Conservation (phyloP, 1,140 invertebrate species). For the Arion vulgaris region DNA sequence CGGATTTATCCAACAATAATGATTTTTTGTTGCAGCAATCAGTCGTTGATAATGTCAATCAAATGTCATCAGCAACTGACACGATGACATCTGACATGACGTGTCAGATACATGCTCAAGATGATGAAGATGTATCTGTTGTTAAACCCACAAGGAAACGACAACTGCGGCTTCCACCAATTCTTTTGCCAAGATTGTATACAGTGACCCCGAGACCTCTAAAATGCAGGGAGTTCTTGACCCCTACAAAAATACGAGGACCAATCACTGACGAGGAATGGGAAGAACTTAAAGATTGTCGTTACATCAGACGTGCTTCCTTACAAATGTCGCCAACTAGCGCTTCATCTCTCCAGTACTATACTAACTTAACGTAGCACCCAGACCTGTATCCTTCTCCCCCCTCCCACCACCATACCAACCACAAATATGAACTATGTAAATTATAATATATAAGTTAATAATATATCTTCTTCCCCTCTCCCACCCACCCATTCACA, state of each 20-base stretch:
- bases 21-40: not conserved
- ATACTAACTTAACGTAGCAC: not conserved
- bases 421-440: too few relatives aligned
- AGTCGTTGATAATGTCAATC: not conserved
- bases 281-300: slow-evolving; percentile 53
- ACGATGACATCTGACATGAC: not conserved
- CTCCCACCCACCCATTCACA: too few relatives aligned
- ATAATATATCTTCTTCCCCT: too few relatives aligned
- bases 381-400: too few relatives aligned
- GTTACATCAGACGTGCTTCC: slow-evolving; percentile 43
- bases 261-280: slow-evolving; percentile 52
- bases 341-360: not conserved
- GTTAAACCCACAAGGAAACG: slow-evolving; percentile 10
- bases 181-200: slow-evolving; percentile 49
- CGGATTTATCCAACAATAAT: not conserved
- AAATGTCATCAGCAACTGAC: not conserved
- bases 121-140: not conserved
- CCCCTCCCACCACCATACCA: too few relatives aligned
- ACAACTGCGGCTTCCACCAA: slow-evolving; percentile 50
- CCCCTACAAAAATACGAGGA: slow-evolving; percentile 28
- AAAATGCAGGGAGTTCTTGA: slow-evolving; percentile 37
- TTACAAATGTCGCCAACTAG: not conserved
- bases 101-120: not conserved
- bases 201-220: slow-evolving; percentile 48
- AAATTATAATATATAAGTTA: too few relatives aligned